Percentiles rank a stretch among this genome's conserved stretches.
Conservation (phyloP, 2,888 invertebrate species). For the Euclidia mi region DNA sequence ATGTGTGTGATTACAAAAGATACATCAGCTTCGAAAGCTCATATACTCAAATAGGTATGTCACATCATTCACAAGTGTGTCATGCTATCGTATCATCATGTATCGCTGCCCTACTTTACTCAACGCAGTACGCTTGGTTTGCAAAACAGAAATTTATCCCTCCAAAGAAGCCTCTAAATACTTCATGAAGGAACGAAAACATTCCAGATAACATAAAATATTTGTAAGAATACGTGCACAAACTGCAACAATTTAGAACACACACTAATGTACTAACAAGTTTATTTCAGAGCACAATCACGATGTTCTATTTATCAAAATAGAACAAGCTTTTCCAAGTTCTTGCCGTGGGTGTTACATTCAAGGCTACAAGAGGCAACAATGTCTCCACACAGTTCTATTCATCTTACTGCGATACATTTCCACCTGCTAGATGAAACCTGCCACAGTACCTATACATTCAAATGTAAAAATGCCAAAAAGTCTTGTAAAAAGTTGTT, state of each 20-base stretch:
- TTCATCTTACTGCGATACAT: constrained; percentile 4
- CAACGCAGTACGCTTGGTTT: too few species aligned
- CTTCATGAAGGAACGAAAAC: too few species aligned
- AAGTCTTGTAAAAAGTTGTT: constrained; percentile 2
- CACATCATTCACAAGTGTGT: neutral
- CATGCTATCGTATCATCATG: too few species aligned
- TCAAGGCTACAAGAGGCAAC: constrained; percentile 1
- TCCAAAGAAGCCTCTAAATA: too few species aligned
- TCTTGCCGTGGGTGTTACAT: constrained; percentile 2
- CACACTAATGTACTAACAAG: neutral
- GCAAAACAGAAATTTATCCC: too few species aligned
- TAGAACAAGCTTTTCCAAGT: constrained; percentile 3
- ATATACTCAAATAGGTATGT: neutral
- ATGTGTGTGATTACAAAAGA: too few species aligned
- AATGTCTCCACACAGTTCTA: neutral
- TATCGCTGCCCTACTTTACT: too few species aligned
- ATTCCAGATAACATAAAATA: too few species aligned
- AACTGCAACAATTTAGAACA: too few species aligned
- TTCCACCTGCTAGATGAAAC: neutral
- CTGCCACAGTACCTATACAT: neutral
- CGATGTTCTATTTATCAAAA: constrained; percentile 8
- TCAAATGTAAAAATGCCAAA: neutral
- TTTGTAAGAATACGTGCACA: too few species aligned
- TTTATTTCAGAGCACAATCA: constrained; percentile 1
- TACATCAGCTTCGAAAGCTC: too few species aligned